Evolutionary conservation across 2,888 invertebrate genomes (phyloP), one percentile per base, ranked within the genome.

Genomic region (Hemithea aestivaria): DNA sequence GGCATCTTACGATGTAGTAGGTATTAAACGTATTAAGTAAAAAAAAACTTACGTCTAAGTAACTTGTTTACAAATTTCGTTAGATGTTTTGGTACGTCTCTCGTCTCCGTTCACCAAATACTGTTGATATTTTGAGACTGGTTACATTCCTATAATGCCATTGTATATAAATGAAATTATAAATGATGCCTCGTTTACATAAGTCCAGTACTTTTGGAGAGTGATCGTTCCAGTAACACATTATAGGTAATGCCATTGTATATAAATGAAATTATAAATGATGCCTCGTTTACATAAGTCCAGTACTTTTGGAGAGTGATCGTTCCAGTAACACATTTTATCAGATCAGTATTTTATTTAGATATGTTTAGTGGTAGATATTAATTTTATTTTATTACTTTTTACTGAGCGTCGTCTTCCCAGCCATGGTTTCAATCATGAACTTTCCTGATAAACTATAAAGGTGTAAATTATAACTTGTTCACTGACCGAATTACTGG

Each of bases 101-200:
- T 34, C 5, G 16, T 16, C 27, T 35, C 31, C 40, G 40, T 20
- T 40, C 31, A 31, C 35, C 30, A 35, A 40, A 31, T 31, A 27
- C 20, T 26, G 25, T 20, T 34, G 35, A 30, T 27, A 35, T 40
- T 40, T 31, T 20, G 31, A 23, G 35, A 40, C 22, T 26, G 22
- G 16, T 23, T 23, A 27, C 35, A 31, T 40, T 40, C 31, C 30
- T 40, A 10, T 20, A 20, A 39, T 39, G 21, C 39, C 39, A 23
- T 29, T 34, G 29, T 35, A 27, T 16, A 16, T 16, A 16, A 16
- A 16, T 16, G 16, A 4, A 23, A 22, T 27, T 39, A 8, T 34
- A 39, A 16, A 22, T 20, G 22, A 34, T 7, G 33, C 16, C 28
- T 12, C 30, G 27, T 24, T 35, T 40, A 12, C 10, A 31, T 10